Conservation (phyloP, 2,113 vertebrate genomes). For the Siniperca chuatsi region DNA sequence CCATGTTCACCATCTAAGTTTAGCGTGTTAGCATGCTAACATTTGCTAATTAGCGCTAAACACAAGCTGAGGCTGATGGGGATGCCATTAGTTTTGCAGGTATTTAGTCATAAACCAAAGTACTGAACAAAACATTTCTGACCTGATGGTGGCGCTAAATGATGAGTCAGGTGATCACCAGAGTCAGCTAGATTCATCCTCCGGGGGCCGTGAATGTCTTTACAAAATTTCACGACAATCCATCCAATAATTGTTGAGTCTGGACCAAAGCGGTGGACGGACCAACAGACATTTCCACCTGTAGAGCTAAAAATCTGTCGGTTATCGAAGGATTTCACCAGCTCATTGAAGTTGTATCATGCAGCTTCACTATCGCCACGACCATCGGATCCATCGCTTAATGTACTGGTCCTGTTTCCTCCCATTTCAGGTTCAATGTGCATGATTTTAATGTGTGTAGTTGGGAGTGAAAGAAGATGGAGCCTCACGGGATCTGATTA, state of each 20-base stretch:
- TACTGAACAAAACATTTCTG: background rate
- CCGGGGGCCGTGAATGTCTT: background rate
- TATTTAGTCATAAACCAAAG: background rate
- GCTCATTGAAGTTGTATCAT: background rate
- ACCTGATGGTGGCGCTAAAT: background rate
- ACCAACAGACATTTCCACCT: too few species aligned
- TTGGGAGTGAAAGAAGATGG: constrained; percentile 49
- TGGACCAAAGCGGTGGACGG: background rate
- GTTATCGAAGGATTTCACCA: background rate
- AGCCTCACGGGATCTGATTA: constrained; percentile 74
- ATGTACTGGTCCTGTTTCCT: constrained; percentile 18
- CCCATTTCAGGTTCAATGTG: constrained; percentile 17
- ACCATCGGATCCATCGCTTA: background rate
- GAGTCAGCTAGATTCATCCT: background rate
- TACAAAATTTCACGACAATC: too few species aligned
- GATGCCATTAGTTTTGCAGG: background rate
- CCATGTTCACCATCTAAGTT: background rate
- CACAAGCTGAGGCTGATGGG: background rate
- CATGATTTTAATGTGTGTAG: constrained; percentile 24
- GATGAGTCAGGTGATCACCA: background rate
- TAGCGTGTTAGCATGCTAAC: background rate
- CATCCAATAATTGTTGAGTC: background rate
- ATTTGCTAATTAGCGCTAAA: background rate
- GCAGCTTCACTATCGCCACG: constrained; percentile 1
- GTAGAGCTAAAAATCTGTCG: background rate